Percentiles rank a stretch among this genome's conserved stretches.
These are phyloP conservation scores for Lemur catta DNA, from an alignment of 2,797 vertebrate genomes.

Conservation along the genomic window DNA sequence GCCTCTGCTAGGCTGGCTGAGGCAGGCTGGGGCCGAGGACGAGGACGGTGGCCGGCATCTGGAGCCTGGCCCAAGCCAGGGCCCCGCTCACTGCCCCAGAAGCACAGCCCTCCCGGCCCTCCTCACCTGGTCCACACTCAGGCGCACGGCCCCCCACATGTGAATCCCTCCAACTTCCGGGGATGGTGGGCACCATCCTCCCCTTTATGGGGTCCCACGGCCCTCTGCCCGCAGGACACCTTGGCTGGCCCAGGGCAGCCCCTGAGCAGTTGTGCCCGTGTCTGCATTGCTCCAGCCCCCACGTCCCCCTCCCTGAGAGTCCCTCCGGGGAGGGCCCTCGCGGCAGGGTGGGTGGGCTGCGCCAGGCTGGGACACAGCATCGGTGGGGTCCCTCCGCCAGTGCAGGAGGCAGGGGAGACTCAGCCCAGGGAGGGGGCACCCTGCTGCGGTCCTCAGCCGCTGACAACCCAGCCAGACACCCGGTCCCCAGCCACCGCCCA, in stretches of 20 bases:
- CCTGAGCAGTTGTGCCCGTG: neutral
- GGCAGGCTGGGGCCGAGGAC: no score
- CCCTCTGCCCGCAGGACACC: neutral
- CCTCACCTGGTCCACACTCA: neutral
- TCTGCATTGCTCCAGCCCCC: neutral
- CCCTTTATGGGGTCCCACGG: neutral
- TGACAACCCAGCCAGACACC: no score
- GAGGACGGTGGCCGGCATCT: no score
- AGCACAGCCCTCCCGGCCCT: neutral
- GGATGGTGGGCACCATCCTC: accelerated
- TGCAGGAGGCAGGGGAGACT: accelerated
- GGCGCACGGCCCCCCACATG: accelerated
- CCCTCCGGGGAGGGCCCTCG: neutral
- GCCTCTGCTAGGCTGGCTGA: no score
- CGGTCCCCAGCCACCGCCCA: neutral
- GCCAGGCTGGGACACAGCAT: neutral
- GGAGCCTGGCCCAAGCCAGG: neutral
- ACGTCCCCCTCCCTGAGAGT: accelerated
- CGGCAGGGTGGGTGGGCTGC: accelerated
- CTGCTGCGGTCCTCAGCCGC: neutral
- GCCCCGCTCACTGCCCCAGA: neutral
- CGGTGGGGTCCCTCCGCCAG: accelerated
- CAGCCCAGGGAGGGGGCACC: neutral
- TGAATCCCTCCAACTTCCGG: neutral
- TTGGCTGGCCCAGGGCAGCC: accelerated